A percentile compares a stretch with the other conserved stretches of the same genome.
Evolutionary conservation across 2,113 vertebrate species (phyloP).

Genomic region (Phrynosoma platyrhinos): DNA sequence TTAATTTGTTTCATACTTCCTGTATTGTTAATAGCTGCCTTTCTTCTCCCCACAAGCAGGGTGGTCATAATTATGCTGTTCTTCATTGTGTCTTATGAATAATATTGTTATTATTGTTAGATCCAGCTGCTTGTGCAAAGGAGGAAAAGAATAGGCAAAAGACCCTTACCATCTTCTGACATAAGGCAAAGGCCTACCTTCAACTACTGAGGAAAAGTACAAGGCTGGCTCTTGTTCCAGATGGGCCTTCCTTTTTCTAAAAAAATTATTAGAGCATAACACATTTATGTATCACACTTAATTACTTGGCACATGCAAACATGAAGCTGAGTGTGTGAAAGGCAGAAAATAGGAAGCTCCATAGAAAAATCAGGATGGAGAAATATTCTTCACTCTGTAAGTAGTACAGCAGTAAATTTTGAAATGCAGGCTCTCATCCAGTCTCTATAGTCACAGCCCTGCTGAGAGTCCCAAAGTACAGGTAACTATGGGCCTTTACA

Average conservation of each 20-base stretch:
- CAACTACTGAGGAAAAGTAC: not conserved
- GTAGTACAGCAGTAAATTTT: too few species aligned
- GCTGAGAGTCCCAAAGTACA: too few species aligned
- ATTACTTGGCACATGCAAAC: not conserved
- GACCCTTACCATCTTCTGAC: too few species aligned
- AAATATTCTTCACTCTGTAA: too few species aligned
- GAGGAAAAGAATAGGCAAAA: not conserved
- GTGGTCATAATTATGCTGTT: constrained; percentile 20
- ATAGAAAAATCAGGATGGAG: not conserved
- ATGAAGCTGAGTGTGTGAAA: not conserved
- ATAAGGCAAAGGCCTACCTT: too few species aligned
- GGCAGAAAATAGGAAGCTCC: not conserved
- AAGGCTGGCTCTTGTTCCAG: not conserved
- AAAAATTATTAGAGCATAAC: not conserved
- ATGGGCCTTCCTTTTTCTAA: not conserved
- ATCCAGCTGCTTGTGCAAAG: not conserved
- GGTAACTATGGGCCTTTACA: too few species aligned
- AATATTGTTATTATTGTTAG: constrained; percentile 2
- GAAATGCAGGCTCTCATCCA: too few species aligned
- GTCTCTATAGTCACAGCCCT: too few species aligned
- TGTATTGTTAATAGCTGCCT: constrained; percentile 34
- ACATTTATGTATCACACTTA: not conserved
- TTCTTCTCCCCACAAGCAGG: constrained; percentile 32
- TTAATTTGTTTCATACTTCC: constrained; percentile 42
- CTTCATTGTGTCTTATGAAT: constrained; percentile 6